phyloP scores from a whole-genome alignment of 2,888 invertebrate genomes.

The Drosophila neonasuta region DNA sequence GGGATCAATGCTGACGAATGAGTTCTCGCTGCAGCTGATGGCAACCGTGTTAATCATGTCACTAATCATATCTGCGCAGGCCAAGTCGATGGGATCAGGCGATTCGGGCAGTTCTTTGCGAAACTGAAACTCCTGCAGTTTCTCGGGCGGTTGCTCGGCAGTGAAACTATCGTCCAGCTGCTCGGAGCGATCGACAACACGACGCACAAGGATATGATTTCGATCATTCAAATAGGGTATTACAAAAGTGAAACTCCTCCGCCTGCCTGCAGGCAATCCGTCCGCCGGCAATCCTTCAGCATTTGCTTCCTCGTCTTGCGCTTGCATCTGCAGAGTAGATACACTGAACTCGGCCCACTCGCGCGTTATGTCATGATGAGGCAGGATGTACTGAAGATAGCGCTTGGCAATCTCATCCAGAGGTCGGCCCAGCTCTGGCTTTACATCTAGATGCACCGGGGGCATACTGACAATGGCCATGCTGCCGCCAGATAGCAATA shows the following conservation, averaged over 20 bases:
- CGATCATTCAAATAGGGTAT: constrained; percentile 85
- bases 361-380: constrained; percentile 79
- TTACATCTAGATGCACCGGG: constrained; percentile 79
- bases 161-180: constrained; percentile 72
- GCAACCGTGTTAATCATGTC: constrained; percentile 85
- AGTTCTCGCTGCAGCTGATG: constrained; percentile 84
- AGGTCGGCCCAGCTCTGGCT: constrained; percentile 78
- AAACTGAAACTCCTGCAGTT: constrained; percentile 71
- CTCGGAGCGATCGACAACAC: constrained; percentile 80
- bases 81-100: constrained; percentile 44
- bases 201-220: constrained; percentile 84
- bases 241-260: constrained; percentile 83
- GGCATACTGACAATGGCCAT: constrained; percentile 81
- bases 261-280: constrained; percentile 33
- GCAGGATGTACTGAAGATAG: constrained; percentile 80
- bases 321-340: constrained; percentile 74
- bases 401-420: constrained; percentile 80
- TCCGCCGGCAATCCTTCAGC: constrained; percentile 48
- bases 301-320: constrained; percentile 48
- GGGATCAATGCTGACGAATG: constrained; percentile 79
- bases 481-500: constrained; percentile 75
- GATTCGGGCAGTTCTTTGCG: constrained; percentile 47
- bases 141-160: constrained; percentile 35
- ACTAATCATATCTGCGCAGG: constrained; percentile 82
- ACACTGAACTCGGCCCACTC: constrained; percentile 82